These are phyloP conservation scores for Ochropacha duplaris DNA, from an alignment of 2,888 invertebrate species.

Conservation along the genomic window DNA sequence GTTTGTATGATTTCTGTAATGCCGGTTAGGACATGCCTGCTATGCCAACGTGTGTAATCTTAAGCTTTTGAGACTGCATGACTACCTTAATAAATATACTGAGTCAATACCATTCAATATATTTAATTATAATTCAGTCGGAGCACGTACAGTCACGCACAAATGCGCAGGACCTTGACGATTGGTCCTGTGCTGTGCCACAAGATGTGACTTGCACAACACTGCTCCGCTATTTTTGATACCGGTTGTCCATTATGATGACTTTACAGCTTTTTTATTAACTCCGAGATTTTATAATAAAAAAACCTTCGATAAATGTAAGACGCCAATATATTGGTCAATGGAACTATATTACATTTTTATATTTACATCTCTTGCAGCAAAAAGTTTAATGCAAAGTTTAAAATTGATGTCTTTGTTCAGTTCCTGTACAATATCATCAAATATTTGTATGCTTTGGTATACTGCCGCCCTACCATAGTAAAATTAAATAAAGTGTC, in stretches of 20 bases:
- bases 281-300: constrained; percentile 29
- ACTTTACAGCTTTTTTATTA: constrained; percentile 40
- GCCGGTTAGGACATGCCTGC: neutral
- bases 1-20: neutral
- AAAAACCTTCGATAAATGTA: constrained; percentile 27
- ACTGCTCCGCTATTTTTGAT: constrained; percentile 62
- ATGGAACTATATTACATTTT: constrained; percentile 17
- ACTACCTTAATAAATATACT: neutral
- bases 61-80: neutral
- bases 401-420: neutral
- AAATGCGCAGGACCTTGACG: constrained; percentile 65
- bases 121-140: constrained; percentile 46
- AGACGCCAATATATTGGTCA: constrained; percentile 11
- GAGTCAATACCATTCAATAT: neutral
- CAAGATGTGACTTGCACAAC: constrained; percentile 78
- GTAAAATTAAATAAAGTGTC: too few relatives aligned
- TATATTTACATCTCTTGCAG: constrained; percentile 20
- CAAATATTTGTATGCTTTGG: neutral
- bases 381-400: constrained; percentile 7
- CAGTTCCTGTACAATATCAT: neutral
- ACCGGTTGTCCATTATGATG: constrained; percentile 43
- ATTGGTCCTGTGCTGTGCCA: constrained; percentile 65
- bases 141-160: constrained; percentile 70
- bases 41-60: neutral
- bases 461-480: too few relatives aligned